Conservation (phyloP, 2,113 vertebrate genomes). For the Acrocephalus kingi region DNA sequence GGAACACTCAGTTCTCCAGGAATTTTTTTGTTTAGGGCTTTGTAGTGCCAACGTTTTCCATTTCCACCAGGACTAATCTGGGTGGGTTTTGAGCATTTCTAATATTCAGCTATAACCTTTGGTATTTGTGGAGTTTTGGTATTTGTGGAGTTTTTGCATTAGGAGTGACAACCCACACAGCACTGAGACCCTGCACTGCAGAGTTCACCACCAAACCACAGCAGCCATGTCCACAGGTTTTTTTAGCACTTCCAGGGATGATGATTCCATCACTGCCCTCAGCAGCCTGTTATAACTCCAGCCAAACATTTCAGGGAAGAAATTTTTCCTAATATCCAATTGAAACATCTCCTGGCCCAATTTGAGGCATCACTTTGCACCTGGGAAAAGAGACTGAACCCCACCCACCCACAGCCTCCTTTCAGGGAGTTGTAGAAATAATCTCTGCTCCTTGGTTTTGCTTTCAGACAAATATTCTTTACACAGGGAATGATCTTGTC, state of each 20-base stretch:
- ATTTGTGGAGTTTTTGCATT: neutral
- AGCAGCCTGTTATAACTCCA: neutral
- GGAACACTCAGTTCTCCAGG: no score
- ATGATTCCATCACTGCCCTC: neutral
- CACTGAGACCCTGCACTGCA: neutral
- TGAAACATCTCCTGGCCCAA: neutral
- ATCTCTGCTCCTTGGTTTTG: neutral
- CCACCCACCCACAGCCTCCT: neutral
- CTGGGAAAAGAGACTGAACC: neutral
- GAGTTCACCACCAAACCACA: neutral
- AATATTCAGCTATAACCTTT: neutral
- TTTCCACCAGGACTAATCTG: neutral
- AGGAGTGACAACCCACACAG: neutral
- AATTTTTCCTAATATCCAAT: neutral
- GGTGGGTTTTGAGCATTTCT: neutral
- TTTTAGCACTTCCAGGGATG: neutral
- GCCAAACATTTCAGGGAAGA: neutral
- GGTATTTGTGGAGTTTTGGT: neutral
- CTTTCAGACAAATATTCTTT: neutral
- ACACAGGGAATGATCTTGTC: neutral
- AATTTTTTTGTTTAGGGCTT: neutral
- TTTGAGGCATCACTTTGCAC: neutral
- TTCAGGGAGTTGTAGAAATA: neutral
- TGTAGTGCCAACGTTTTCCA: neutral
- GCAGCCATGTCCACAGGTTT: accelerated